Conservation (phyloP, 2,113 vertebrate species). For the Leiothrix lutea region DNA sequence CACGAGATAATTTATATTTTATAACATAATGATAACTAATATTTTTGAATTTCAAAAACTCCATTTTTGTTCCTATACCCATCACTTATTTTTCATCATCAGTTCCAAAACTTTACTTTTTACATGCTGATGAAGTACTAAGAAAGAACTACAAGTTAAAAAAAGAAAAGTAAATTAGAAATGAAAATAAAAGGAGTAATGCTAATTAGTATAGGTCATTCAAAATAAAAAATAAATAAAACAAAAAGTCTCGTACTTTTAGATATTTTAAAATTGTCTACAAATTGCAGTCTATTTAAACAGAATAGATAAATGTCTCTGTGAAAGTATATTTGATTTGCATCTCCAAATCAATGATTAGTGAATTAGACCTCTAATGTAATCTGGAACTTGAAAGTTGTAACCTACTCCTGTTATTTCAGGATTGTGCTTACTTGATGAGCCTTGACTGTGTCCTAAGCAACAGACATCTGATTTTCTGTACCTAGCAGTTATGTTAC, state of each 20-base stretch:
- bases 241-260: not conserved
- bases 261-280: not conserved
- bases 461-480: not conserved
- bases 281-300: not conserved
- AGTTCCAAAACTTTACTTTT: not conserved
- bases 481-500: not conserved
- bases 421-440: not conserved
- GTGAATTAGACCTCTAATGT: not conserved
- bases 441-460: constrained; percentile 3
- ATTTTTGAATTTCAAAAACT: not conserved
- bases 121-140: not conserved
- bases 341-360: not conserved
- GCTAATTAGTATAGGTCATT: not conserved
- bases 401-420: not conserved
- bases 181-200: not conserved
- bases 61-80: not conserved
- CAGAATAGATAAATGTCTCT: not conserved
- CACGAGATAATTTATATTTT: not conserved
- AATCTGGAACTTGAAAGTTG: not conserved
- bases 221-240: not conserved
- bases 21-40: not conserved
- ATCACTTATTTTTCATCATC: not conserved
- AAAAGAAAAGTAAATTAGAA: not conserved
- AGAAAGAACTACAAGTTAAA: not conserved
- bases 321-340: not conserved